Percentiles rank a stretch among this genome's conserved stretches.
Conservation (phyloP, 2,888 invertebrate species). For the Sinohyriopsis cumingii region DNA sequence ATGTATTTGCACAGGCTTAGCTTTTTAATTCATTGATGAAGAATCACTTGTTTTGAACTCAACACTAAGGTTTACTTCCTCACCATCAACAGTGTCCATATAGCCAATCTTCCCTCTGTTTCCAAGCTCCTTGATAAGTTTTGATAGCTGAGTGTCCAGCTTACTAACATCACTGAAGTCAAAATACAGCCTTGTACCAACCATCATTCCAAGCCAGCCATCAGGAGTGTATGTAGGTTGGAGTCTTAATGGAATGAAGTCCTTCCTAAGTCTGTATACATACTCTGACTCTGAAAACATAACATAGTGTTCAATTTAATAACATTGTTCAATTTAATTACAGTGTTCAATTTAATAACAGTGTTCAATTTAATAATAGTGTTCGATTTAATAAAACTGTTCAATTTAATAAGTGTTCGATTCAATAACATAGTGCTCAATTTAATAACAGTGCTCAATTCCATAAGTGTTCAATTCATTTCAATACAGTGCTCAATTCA, state of each 20-base stretch:
- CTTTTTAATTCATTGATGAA: too few relatives aligned
- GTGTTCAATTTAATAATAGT: background rate
- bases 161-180: slow-evolving; percentile 57
- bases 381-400: too few relatives aligned
- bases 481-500: too few relatives aligned
- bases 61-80: too few relatives aligned
- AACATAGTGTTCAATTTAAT: background rate
- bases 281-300: slow-evolving; percentile 68
- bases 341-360: background rate
- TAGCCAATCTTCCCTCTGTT: slow-evolving; percentile 49
- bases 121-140: slow-evolving; percentile 61
- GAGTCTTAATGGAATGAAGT: slow-evolving; percentile 65
- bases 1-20: too few relatives aligned
- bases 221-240: slow-evolving; percentile 65
- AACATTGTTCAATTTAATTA: background rate
- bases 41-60: too few relatives aligned
- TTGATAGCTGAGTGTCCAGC: slow-evolving; percentile 50
- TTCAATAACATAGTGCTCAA: too few relatives aligned
- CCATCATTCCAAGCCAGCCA: slow-evolving; percentile 70
- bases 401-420: too few relatives aligned
- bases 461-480: too few relatives aligned
- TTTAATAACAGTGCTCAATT: too few relatives aligned
- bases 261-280: slow-evolving; percentile 64
- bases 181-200: slow-evolving; percentile 67
- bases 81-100: background rate